Base-by-base conservation (phyloP, 2,797 vertebrate genomes). In the Chaenodraco wilsoni region DNA sequence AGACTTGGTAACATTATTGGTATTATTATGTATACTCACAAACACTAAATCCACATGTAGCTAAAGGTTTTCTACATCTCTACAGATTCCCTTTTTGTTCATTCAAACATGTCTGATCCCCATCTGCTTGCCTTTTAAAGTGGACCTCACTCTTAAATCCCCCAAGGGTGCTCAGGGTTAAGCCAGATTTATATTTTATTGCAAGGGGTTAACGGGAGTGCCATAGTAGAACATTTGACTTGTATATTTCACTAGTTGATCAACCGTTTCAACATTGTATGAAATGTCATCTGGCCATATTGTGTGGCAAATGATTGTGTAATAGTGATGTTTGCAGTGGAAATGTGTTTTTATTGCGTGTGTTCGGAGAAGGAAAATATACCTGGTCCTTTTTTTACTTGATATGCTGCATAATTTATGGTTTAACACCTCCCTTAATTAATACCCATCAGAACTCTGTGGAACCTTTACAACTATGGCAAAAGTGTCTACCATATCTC, bases 181-280 rank as follows among this genome's bases (percentile, higher is more conserved):
- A 45, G 10, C 37, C 59, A 46, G 57, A 31, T 62, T 31, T 61
- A n/a, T 61, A 21, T 46, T 44, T 60, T 43, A 37, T 48, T 17
- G 12, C 60, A 48, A 33, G 44, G 60, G 27, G 9, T 62, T 46
- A 61, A 61, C 16, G 4, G 59, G 16, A 33, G 23, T 46, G 5
- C 15, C 15, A n/a, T 4, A 12, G 59, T 31, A 41, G 12, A 37
- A 51, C 7, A 31, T 16, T 43, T 65, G 37, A 52, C 52, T 43
- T 43, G 21, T 17, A 40, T 9, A 41, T 43, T 52, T 51, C 21
- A n/a, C 46, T 9, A 1, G 19, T 14, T 48, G 16, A 48, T 41
- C 4, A 40, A 27, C 19, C 31, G n/a, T 17, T 5, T 5, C 43
- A 45, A 37, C 40, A 54, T 41, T 37, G 33, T 37, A 37, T 8